Evolutionary conservation across 2,797 vertebrate genomes (phyloP).

Genomic region (Remorina albescens): DNA sequence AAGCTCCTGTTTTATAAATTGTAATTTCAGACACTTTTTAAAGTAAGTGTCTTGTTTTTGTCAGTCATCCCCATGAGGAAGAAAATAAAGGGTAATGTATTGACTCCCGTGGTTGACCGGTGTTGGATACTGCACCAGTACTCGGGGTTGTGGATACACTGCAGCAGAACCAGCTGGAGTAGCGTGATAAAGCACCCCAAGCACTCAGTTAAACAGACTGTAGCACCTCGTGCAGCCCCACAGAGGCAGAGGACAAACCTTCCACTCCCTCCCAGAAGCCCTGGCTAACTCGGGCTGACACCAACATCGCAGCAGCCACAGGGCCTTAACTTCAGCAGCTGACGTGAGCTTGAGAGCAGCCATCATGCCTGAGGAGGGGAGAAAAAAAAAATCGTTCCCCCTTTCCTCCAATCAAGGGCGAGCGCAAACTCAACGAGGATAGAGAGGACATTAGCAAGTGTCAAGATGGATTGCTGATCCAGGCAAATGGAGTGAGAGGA

Average conservation of each 20-base stretch:
- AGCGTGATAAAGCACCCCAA: slow-evolving; percentile 11
- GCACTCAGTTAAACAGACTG: slow-evolving; percentile 27
- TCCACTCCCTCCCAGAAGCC: slow-evolving; percentile 23
- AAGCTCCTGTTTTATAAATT: too few species aligned
- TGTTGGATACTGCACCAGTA: not conserved
- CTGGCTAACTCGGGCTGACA: slow-evolving; percentile 57
- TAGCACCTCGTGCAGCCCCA: slow-evolving; percentile 25
- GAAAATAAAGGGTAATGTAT: not conserved
- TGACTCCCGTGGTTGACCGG: not conserved
- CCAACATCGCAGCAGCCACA: slow-evolving; percentile 52
- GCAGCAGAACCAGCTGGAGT: slow-evolving; percentile 28
- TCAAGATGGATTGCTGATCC: slow-evolving; percentile 58
- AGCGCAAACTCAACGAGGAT: slow-evolving; percentile 40
- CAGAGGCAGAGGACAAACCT: slow-evolving; percentile 37
- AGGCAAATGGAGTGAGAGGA: slow-evolving; percentile 56
- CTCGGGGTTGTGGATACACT: not conserved
- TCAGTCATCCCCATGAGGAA: not conserved
- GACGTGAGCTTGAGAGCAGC: slow-evolving; percentile 61
- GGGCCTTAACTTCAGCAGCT: slow-evolving; percentile 49
- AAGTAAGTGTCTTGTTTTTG: not conserved
- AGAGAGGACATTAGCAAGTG: slow-evolving; percentile 61
- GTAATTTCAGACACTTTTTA: too few species aligned
- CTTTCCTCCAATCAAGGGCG: not conserved
- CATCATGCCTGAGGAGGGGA: slow-evolving; percentile 41
- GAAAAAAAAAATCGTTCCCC: not conserved